Base-by-base conservation (phyloP, 2,113 vertebrate species). In the Hydropotes inermis region DNA sequence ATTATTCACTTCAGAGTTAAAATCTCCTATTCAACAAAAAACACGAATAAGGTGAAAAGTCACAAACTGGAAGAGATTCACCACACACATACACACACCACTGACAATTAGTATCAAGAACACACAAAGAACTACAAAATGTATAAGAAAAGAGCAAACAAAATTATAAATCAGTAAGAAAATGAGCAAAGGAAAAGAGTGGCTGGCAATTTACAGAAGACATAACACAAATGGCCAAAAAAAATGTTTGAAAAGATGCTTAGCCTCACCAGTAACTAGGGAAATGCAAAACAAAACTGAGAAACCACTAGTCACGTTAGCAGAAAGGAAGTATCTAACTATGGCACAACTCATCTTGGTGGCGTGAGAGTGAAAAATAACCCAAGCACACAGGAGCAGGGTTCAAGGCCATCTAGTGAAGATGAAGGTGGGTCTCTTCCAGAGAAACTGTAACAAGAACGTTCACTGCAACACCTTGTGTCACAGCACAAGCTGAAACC, bases 341-440 rank as follows among this genome's bases (percentile, higher is more conserved):
- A 19, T 6, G 21, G 58, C 7, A 39, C 6, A 1, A 23, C 33
- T 43, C 43, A 23, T n/a, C 25, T 33, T 15, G 7, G 27, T 39
- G 43, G 19, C 6, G 25, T 0, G 4, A 15, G 90, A 60, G 84
- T 1, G 0, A 21, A 3, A 43, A 50, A 57, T 1, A 7, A 4
- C 47, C 30, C 21, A 33, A 0, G 30, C 10, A 14, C 13, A 2
- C 0, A 4, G 28, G 30, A 27, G 36, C 12, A 14, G 1, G 0
- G 25, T 12, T 52, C 17, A 27, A 2, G 28, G 13, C 58, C 14
- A 1, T 1, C 58, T 1, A 15, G 93, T 43, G 33, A 58, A 45
- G 89, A 30, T 7, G 27, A 36, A 39, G n/a, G 50, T 0, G 7
- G 7, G 36, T 21, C 54, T 17, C 39, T 21, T 36, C 78, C 12